Conservation (phyloP, 2,797 vertebrate genomes). For the Limnodromus scolopaceus region DNA sequence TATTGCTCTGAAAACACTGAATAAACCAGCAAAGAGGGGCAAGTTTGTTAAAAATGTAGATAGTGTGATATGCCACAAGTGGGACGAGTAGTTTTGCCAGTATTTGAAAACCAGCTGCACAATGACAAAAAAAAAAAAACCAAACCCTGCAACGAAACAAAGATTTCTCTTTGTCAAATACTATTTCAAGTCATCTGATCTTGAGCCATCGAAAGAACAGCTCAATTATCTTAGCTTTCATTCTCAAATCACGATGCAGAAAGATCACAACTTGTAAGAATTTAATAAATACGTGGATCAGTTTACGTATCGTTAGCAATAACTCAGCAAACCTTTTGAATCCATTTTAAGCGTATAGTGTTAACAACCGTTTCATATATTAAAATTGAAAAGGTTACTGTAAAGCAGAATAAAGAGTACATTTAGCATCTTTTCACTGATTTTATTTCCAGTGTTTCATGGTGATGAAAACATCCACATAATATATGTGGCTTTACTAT, state of each 20-base stretch:
- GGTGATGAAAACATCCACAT: fast-evolving
- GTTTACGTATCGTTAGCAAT: not conserved
- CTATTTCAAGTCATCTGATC: not conserved
- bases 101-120: not conserved
- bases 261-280: not conserved
- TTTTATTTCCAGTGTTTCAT: not conserved
- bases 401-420: not conserved
- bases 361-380: not conserved
- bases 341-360: fast-evolving
- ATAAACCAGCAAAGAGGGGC: not conserved
- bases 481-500: not conserved
- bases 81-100: not conserved
- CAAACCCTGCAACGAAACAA: not conserved
- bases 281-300: not conserved
- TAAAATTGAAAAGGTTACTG: not conserved
- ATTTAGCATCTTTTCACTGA: not conserved
- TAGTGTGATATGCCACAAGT: not conserved
- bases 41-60: not conserved
- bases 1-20: conserved; percentile 4
- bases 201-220: not conserved
- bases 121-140: not conserved
- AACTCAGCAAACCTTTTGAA: not conserved
- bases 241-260: not conserved
- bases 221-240: not conserved
- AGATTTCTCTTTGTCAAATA: not conserved